Conservation (phyloP, 2,113 vertebrate species). For the Notothenia coriiceps region DNA sequence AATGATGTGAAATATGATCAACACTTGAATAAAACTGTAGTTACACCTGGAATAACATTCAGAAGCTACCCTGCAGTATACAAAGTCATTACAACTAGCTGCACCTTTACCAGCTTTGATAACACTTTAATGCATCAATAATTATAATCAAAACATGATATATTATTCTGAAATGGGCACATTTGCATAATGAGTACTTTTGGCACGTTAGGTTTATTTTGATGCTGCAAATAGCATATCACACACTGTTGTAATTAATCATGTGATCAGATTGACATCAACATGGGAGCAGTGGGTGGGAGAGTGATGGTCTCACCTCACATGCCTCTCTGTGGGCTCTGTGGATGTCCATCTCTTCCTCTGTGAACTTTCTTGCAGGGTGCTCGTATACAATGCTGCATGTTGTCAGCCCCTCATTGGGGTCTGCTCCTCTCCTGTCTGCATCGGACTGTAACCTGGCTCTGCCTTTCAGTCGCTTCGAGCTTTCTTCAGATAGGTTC, state of each 20-base stretch:
- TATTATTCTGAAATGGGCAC: too few relatives aligned
- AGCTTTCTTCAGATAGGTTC: conserved; percentile 21
- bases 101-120: too few relatives aligned
- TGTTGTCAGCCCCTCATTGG: background rate
- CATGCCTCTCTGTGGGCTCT: conserved; percentile 76
- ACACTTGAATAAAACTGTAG: too few relatives aligned
- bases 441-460: conserved; percentile 18
- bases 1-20: too few relatives aligned
- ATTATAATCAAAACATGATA: too few relatives aligned
- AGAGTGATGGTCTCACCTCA: conserved; percentile 67
- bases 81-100: too few relatives aligned
- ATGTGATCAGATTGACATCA: background rate
- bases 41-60: too few relatives aligned
- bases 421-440: background rate
- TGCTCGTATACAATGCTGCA: background rate
- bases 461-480: background rate
- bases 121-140: too few relatives aligned
- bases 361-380: conserved; percentile 36
- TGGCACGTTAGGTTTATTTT: too few relatives aligned
- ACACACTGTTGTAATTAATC: conserved; percentile 13
- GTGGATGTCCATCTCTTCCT: conserved; percentile 69
- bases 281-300: background rate
- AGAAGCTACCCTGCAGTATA: too few relatives aligned
- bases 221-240: too few relatives aligned
- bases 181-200: too few relatives aligned